Conservation (phyloP, 2,888 invertebrate species). For the Xestia c-nigrum region DNA sequence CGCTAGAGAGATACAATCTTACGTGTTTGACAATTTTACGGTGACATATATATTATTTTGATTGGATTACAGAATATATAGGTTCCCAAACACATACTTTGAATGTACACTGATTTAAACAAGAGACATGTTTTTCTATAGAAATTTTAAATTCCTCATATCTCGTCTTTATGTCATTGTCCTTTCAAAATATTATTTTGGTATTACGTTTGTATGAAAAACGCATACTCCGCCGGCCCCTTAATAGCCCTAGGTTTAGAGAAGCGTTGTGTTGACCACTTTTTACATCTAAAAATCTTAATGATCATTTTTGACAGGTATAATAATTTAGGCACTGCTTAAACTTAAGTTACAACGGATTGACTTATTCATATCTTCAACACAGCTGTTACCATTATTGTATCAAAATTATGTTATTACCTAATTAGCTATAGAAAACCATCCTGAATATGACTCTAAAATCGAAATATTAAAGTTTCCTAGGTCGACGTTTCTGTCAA, state of each 20-base stretch:
- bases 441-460: constrained; percentile 25
- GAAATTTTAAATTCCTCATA: too few relatives aligned
- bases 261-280: neutral
- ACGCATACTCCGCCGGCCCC: too few relatives aligned
- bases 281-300: constrained; percentile 31
- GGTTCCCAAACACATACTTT: too few relatives aligned
- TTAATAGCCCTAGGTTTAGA: neutral
- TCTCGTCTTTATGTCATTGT: too few relatives aligned
- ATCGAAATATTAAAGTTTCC: constrained; percentile 62
- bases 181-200: too few relatives aligned
- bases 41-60: too few relatives aligned
- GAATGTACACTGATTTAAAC: too few relatives aligned
- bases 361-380: neutral
- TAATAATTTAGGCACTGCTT: constrained; percentile 34
- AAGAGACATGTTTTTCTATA: too few relatives aligned
- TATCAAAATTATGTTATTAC: constrained; percentile 30
- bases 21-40: too few relatives aligned
- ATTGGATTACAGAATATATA: too few relatives aligned
- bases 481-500: constrained; percentile 36
- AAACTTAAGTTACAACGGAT: constrained; percentile 21
- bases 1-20: too few relatives aligned
- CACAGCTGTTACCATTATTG: constrained; percentile 4
- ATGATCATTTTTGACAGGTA: constrained; percentile 14
- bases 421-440: neutral
- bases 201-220: too few relatives aligned